phyloP scores from a whole-genome alignment of 1,140 invertebrate species.

The Muscidifurax raptorellus region DNA sequence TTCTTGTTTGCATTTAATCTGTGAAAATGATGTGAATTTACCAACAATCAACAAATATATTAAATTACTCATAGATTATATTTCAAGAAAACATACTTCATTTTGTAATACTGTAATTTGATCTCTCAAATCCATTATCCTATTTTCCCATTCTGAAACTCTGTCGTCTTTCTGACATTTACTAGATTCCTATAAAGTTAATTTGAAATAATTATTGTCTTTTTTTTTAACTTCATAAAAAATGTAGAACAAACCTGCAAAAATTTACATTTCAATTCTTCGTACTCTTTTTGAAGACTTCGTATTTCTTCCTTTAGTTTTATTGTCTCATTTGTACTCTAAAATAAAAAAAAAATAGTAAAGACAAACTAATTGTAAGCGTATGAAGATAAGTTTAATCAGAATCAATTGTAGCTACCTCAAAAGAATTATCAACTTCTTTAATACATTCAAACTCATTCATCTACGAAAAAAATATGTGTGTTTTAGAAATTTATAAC shows the following conservation, averaged over 20 bases:
- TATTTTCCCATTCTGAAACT: slow-evolving; percentile 58
- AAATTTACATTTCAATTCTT: slow-evolving; percentile 61
- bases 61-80: not conserved
- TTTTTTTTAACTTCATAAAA: slow-evolving; percentile 17
- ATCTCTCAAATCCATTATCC: slow-evolving; percentile 58
- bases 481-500: slow-evolving; percentile 18
- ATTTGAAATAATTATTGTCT: not conserved
- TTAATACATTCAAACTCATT: slow-evolving; percentile 56
- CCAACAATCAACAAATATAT: slow-evolving; percentile 8
- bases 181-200: slow-evolving; percentile 57
- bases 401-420: slow-evolving; percentile 48
- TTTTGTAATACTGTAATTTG: slow-evolving; percentile 63
- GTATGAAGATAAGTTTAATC: not conserved
- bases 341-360: slow-evolving; percentile 39
- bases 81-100: slow-evolving; percentile 56
- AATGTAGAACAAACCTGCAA: slow-evolving; percentile 51
- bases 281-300: slow-evolving; percentile 64
- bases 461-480: slow-evolving; percentile 55
- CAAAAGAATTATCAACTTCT: slow-evolving; percentile 32
- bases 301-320: slow-evolving; percentile 63
- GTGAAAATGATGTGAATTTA: slow-evolving; percentile 39
- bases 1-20: slow-evolving; percentile 65
- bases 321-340: slow-evolving; percentile 58
- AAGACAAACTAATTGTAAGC: not conserved
- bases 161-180: slow-evolving; percentile 53